phyloP scores from a whole-genome alignment of 2,888 invertebrate species.

The Norana najaformis region DNA sequence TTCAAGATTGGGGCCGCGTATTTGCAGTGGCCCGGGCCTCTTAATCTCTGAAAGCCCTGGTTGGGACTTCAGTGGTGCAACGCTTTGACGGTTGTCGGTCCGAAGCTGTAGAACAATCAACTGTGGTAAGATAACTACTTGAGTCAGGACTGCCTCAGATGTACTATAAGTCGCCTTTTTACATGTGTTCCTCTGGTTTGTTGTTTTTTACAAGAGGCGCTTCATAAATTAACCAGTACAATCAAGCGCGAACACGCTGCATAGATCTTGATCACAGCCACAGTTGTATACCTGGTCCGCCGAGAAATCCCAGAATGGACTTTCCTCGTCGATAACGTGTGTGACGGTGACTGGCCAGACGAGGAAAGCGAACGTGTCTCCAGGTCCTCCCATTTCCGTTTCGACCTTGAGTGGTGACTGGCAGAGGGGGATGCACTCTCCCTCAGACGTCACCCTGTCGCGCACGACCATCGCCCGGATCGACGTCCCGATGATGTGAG shows the following conservation, averaged over 20 bases:
- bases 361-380: conserved; percentile 89
- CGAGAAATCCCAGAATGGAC: conserved; percentile 86
- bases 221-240: neutral
- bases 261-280: neutral
- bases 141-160: too few relatives aligned
- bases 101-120: too few relatives aligned
- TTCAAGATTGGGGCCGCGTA: too few relatives aligned
- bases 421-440: conserved; percentile 88
- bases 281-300: conserved; percentile 69
- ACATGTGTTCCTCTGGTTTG: too few relatives aligned
- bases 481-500: conserved; percentile 37
- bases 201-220: neutral
- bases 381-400: conserved; percentile 56
- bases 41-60: too few relatives aligned
- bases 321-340: conserved; percentile 87
- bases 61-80: too few relatives aligned
- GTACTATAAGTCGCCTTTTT: too few relatives aligned
- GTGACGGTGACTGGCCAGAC: conserved; percentile 97
- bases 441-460: conserved; percentile 72
- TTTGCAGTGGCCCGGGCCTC: too few relatives aligned
- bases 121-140: too few relatives aligned
- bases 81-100: too few relatives aligned
- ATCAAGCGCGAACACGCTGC: too few relatives aligned
- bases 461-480: conserved; percentile 40
- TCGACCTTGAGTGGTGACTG: conserved; percentile 69